phyloP scores from a whole-genome alignment of 2,797 vertebrate genomes.

The Acipenser transmontanus region DNA sequence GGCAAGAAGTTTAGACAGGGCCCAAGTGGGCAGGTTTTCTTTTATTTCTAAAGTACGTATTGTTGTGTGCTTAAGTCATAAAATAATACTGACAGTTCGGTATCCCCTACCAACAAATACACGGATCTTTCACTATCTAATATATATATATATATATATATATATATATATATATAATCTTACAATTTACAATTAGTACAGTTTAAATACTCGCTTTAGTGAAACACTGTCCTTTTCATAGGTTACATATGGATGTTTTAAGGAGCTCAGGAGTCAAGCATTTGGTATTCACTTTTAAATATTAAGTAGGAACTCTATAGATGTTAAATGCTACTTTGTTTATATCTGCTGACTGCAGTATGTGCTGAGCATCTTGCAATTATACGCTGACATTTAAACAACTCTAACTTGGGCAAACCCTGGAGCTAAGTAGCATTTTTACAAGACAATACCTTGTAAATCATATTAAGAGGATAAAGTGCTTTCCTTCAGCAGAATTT shows the following conservation, averaged over 20 bases:
- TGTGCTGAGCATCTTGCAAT: neutral
- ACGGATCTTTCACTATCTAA: no score
- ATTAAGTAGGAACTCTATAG: neutral
- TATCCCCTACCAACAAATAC: no score
- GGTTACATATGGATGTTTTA: neutral
- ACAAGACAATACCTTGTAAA: neutral
- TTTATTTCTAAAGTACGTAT: no score
- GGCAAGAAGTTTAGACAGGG: no score
- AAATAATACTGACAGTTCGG: no score
- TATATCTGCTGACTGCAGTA: neutral
- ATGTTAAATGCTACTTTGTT: neutral
- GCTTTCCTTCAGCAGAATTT: neutral
- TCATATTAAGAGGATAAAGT: slow-evolving; percentile 4
- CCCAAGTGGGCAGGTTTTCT: no score
- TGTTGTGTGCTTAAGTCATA: no score
- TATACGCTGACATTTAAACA: slow-evolving; percentile 4
- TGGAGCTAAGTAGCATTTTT: neutral
- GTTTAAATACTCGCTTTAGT: no score
- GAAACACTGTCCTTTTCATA: no score
- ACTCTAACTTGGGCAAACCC: neutral
- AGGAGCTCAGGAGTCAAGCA: neutral
- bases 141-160: no score
- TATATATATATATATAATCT: no score
- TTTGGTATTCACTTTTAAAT: slow-evolving; percentile 5
- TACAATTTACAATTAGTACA: no score